phyloP scores from a whole-genome alignment of 2,888 invertebrate species.

The Ophioninae sp. region DNA sequence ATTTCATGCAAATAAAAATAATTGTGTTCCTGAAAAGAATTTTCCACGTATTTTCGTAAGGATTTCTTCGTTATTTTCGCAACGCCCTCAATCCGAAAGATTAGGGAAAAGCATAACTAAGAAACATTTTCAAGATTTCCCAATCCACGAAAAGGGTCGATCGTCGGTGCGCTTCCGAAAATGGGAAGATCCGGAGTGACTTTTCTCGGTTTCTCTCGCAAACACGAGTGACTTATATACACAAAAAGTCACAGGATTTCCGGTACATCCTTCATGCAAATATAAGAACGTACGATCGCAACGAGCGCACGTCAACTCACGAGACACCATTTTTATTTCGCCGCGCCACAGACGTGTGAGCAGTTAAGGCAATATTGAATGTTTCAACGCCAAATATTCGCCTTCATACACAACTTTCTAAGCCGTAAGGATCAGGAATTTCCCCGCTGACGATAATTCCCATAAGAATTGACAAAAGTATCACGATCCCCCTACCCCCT shows the following conservation, averaged over 20 bases:
- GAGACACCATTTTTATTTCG: constrained; percentile 42
- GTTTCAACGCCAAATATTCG: constrained; percentile 71
- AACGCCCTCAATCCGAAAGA: too few species aligned
- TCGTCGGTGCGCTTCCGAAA: constrained; percentile 25
- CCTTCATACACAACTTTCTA: constrained; percentile 45
- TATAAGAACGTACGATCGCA: constrained; percentile 45
- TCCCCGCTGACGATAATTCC: constrained; percentile 42
- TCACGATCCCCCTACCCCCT: too few species aligned
- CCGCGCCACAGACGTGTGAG: constrained; percentile 42
- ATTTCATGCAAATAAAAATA: too few species aligned
- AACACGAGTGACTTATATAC: constrained; percentile 25
- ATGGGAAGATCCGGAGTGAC: background rate
- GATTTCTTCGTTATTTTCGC: too few species aligned
- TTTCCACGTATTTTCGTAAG: too few species aligned
- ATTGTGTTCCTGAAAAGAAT: too few species aligned
- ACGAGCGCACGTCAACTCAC: constrained; percentile 30
- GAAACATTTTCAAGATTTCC: constrained; percentile 1
- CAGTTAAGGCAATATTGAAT: constrained; percentile 73
- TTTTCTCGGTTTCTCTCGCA: constrained; percentile 7
- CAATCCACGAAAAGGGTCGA: background rate
- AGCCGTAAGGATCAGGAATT: constrained; percentile 53
- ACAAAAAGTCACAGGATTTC: constrained; percentile 56
- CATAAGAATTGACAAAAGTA: background rate
- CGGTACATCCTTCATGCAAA: constrained; percentile 59
- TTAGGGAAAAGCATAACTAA: background rate